Evolutionary conservation across 2,113 vertebrate species (phyloP), one percentile per base, ranked within the genome.

Genomic region (Athene noctua): DNA sequence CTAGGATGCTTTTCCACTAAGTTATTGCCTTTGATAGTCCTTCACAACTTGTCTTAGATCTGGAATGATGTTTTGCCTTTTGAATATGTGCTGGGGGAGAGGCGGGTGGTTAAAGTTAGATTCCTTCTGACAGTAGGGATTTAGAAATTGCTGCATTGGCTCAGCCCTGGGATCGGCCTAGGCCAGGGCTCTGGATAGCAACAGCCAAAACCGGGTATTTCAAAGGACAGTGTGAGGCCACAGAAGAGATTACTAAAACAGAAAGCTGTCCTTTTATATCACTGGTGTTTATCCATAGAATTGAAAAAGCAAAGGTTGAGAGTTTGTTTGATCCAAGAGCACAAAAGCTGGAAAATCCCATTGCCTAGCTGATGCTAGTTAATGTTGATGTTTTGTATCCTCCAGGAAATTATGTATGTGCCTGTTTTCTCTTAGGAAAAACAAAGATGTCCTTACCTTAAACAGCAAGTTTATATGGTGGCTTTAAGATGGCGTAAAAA

Each of bases 291-390:
- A 77, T 75, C 93, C 27, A 15, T 75, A 79, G 93, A 96, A 85
- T 70, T 91, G 83, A 86, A 95, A 95, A 97, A 87, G 92, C 66
- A 89, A 95, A 91, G 47, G 52, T 42, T 95, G 73, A 84, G 65
- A 68, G 58, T 81, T 80, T 70, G 62, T 90, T 95, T 92, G 66
- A 94, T 91, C 86, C 78, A 91, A 58, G 65, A 91, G 68, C 77
- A 92, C 68, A 82, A 87, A 94, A 94, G 84, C 91, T 97, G 94
- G 94, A 97, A 96, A 97, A 91, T 91, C 94, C 66, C 26, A 0
- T 70, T 91, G 51, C 84, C 67, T 87, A 84, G 49, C 72, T 92
- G 77, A 65, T 94, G 86, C 54, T 75, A 11, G 73, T 89, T 79
- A 68, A 49, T 0, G 0, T 36, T 25, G 51, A 42, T 83, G 58